These are phyloP conservation scores for Hypanus sabinus DNA, from an alignment of 2,113 vertebrate genomes.

Conservation along the genomic window DNA sequence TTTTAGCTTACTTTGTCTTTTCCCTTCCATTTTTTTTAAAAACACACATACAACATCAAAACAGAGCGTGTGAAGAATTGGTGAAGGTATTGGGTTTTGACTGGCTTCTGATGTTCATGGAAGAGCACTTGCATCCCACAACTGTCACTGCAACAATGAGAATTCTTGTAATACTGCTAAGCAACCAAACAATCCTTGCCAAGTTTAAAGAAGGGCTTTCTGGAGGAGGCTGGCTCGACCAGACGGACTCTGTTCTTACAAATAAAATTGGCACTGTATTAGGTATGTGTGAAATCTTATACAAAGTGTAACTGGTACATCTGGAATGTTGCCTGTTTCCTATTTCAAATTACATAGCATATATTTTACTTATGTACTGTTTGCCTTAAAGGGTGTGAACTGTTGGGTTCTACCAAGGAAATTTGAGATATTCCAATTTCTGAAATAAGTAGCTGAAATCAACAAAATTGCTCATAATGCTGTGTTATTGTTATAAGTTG, in stretches of 20 bases:
- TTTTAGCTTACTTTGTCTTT: not conserved
- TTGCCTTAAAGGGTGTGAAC: not conserved
- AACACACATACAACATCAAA: not conserved
- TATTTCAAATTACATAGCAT: not conserved
- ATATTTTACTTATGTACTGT: not conserved
- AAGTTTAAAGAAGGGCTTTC: slow-evolving; percentile 91
- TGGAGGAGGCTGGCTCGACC: slow-evolving; percentile 94
- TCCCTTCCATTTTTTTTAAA: not conserved
- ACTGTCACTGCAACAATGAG: slow-evolving; percentile 85
- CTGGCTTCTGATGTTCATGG: slow-evolving; percentile 95
- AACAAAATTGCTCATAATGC: not conserved
- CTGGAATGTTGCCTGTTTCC: not conserved
- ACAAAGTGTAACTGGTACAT: not conserved
- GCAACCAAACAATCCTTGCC: slow-evolving; percentile 77
- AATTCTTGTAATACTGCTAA: slow-evolving; percentile 84
- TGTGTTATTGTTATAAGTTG: not conserved
- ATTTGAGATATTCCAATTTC: not conserved
- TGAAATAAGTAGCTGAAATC: not conserved
- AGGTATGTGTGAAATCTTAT: slow-evolving; percentile 59
- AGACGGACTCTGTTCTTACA: slow-evolving; percentile 90
- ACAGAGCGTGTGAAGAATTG: slow-evolving; percentile 91
- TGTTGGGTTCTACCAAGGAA: too few relatives aligned
- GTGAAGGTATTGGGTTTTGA: slow-evolving; percentile 87
- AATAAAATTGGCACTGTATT: slow-evolving; percentile 96
- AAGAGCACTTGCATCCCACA: slow-evolving; percentile 87